Evolutionary conservation across 1,140 invertebrate genomes (phyloP), one percentile per base, ranked within the genome.

Genomic region (Eueides isabella): DNA sequence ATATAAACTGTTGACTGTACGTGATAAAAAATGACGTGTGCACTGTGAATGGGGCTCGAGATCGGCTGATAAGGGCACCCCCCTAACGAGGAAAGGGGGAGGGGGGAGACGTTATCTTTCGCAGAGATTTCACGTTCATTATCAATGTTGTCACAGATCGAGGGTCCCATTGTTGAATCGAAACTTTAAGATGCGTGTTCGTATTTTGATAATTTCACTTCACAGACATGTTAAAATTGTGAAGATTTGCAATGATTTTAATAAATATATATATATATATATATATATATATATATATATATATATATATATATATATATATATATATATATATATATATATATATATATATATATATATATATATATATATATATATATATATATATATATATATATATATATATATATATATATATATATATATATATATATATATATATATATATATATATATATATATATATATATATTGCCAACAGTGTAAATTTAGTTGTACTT

Each of bases 41-140:
- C 67, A 62, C 75, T 72, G 75, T 73, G 63, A 73, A 73, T 73
- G 75, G 75, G 67, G 71, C 82, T 81, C 79, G 78, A 77, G 85
- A 87, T 87, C 68, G 44, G 31, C 76, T 82, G 84, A 85, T 85
- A 87, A 83, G 55, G 48, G 41, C 19, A 55, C 48, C 48, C 48
- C 48, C 48, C 48, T 55, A 26, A 55, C 19, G 48, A 14, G 62
- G 70, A 72, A 41, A 61, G 72, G 26, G 67, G 28, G 38, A 31
- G 70, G 67, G 77, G 76, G 76, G 78, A 74, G 67, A 66, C 74
- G 78, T 86, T 90, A 90, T 90, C 88, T 85, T 61, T 48, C 35
- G 38, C 67, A 35, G 81, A 87, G 87, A 88, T 89, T 88, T 85
- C 84, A 86, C 84, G 86, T 87, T 86, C 84, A 90, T 85, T 88